These are phyloP conservation scores for Crotalus tigris DNA, from an alignment of 2,113 vertebrate genomes.

Conservation along the genomic window DNA sequence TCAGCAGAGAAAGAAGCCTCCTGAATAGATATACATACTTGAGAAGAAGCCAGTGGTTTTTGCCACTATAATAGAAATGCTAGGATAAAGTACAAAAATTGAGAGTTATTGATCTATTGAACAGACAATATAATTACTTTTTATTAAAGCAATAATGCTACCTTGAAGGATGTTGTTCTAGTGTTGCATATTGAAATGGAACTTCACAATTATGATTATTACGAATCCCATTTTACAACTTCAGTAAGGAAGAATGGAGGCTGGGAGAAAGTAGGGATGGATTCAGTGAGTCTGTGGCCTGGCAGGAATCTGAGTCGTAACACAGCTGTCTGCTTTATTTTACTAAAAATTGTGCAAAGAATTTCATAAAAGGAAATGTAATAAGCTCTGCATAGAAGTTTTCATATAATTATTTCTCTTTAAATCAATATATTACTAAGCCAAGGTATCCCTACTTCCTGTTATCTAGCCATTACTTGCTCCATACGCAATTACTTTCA, in stretches of 20 bases:
- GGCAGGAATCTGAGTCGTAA: background rate
- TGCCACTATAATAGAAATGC: background rate
- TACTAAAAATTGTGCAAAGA: background rate
- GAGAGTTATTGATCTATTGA: background rate
- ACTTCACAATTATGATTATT: slow-evolving; percentile 6
- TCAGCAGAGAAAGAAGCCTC: background rate
- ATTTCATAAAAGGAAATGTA: background rate
- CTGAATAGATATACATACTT: background rate
- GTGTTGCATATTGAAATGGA: background rate
- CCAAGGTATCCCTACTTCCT: background rate
- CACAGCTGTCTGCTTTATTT: background rate
- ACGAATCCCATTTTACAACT: background rate
- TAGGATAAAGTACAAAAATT: background rate
- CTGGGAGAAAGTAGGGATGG: background rate
- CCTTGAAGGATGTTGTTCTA: background rate
- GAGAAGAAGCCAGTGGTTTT: background rate
- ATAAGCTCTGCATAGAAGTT: background rate
- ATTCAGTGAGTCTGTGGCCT: background rate
- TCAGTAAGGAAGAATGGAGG: background rate
- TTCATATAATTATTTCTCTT: background rate
- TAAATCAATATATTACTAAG: background rate
- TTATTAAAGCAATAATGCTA: slow-evolving; percentile 2
- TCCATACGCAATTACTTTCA: background rate
- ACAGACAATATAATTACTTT: background rate
- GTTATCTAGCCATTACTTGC: background rate